Evolutionary conservation across 35 echinoderm and acorn worm genomes (phyloP), one percentile per base, ranked within the genome.

Genomic region (Acanthaster planci): DNA sequence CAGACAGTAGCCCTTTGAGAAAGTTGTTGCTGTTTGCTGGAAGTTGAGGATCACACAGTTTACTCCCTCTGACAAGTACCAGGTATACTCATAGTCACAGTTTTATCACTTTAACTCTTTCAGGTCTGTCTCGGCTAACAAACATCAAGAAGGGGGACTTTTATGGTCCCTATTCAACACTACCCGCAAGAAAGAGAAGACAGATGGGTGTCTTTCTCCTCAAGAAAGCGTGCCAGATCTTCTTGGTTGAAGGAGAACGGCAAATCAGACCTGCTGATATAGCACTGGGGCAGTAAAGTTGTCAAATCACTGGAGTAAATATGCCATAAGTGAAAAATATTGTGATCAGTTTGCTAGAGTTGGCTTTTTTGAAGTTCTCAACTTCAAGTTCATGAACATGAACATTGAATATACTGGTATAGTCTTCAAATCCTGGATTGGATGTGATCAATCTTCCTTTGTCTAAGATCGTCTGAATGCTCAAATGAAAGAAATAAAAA

Each of bases 171-270:
- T 77, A 85, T 15, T 55, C 80, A 7, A 91, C 85, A 15, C 93
- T 92, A 92, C 32, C 85, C 17, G 75, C 85, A 6, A 8, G 47
- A 5, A 85, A 92, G 89, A 90, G 91, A 53, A 87, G 92, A 37
- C 39, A 76, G 42, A 88, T 94, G 52, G 95, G 95, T 6, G 78
- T 93, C 2, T 75, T 91, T 39, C 82, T 98, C 5, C 88, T 98
- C 1, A 39, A 91, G 19, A 98, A 98, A 76, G 88, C 92, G 6
- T 91, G 89, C 37, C 79, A 91, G 40, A 98, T 98, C 39, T 98
- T 98, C 77, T 40, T 98, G 8, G 86, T 99, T 16, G 96, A 99
- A 77, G 96, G 96, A 5, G 96, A 99, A 77, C 55, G 96, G 12
- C 92, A 94, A 75, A 99, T 99, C 18, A 37, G 96, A 55, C 92